Base-by-base conservation (phyloP, 2,888 invertebrate species). In the Geophilus truncorum region DNA sequence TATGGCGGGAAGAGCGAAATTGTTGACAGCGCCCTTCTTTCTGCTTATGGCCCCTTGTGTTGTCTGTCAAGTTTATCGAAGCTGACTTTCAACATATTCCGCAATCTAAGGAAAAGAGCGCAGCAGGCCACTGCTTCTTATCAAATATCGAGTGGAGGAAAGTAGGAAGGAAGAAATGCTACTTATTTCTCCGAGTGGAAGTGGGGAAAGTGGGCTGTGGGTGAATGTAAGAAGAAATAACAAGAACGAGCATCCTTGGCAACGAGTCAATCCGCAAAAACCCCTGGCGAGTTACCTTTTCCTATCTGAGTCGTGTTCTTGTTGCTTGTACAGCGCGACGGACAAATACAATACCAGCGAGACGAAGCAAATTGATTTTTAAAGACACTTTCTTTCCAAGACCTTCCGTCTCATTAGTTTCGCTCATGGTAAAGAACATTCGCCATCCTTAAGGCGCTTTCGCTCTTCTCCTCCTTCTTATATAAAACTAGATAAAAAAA, bases 301-400 rank as follows among this genome's bases (percentile, higher is more conserved):
- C 28, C 62, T 28, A 25, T 25, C 28, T 28, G 23, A 25, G 62
- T 62, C 62, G 23, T 62, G 62, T 62, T 23, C 62, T 28, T 62
- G 12, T 62, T 62, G 25, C 62, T n/a, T n/a, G 62, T 62, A 62
- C 25, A 25, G 62, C 10, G 62, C 28, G 25, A 62, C 62, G 62
- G 62, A 62, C 62, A 62, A 62, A 62, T 62, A 62, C 62, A 62
- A 62, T 23, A 62, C 62, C 62, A 62, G 62, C 25, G 62, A 62
- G 62, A 62, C 62, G 28, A 12, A 62, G 62, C 62, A 62, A 62
- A 62, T 62, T 62, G 62, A 62, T 62, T 62, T 62, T 62, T 62
- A 62, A 62, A 62, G 62, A 62, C 62, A 62, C 62, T 62, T 25
- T 23, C 62, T 62, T n/a, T 62, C 62, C 15, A 62, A 25, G 62